Percentiles rank a stretch among this genome's conserved stretches.
phyloP scores from a whole-genome alignment of 1,140 invertebrate genomes.

The Saccostrea cuccullata region DNA sequence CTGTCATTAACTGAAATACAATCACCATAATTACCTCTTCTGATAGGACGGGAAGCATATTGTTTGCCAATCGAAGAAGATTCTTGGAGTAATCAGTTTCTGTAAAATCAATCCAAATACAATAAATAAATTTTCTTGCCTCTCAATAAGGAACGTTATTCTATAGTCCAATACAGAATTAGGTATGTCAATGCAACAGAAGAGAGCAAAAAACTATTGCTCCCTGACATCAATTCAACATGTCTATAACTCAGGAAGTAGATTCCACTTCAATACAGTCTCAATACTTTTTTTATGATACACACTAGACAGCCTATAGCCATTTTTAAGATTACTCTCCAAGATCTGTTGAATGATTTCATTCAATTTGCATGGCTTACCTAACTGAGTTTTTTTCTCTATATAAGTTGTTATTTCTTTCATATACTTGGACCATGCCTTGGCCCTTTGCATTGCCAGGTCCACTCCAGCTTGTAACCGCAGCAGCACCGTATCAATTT shows the following conservation, averaged over 20 bases:
- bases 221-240: not conserved
- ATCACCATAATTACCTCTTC: conserved; percentile 79
- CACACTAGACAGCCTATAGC: not conserved
- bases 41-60: conserved; percentile 79
- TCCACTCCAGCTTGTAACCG: conserved; percentile 80
- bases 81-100: conserved; percentile 81
- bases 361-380: conserved; percentile 58
- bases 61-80: conserved; percentile 80
- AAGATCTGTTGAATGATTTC: not conserved
- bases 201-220: not conserved
- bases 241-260: not conserved
- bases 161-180: not conserved
- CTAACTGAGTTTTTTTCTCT: conserved; percentile 80
- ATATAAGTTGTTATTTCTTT: conserved; percentile 81
- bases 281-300: not conserved
- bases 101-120: conserved; percentile 62
- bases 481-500: conserved; percentile 77
- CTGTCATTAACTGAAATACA: not conserved
- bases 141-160: not conserved
- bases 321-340: not conserved
- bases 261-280: not conserved
- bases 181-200: not conserved
- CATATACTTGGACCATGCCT: conserved; percentile 82
- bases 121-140: conserved; percentile 39
- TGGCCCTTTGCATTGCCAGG: conserved; percentile 80